Base-by-base conservation (phyloP, 35 echinoderm and acorn worm genomes). In the Nesometra sesokonis region DNA sequence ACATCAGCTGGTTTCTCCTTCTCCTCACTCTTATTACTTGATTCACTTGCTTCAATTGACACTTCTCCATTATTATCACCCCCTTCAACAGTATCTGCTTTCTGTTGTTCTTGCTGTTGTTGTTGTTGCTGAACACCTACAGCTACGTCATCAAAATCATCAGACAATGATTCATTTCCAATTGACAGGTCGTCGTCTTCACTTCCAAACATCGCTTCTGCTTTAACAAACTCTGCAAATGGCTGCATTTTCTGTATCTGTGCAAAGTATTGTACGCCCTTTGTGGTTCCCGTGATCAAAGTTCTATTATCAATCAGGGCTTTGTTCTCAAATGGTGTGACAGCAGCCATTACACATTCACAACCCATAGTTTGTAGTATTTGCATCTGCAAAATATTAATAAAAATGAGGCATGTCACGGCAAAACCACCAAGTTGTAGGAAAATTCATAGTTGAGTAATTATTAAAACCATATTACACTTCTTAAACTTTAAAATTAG, bases 181-280 rank as follows among this genome's bases (percentile, higher is more conserved):
- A 67, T 67, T 67, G 52, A 67, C 52, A 67, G 23, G 23, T 67
- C 52, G 23, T 67, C 52, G 21, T 67, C 52, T 2, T 67, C 52
- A 27, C 52, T 67, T 2, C 52, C 52, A 67, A 67, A 35, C 33
- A 83, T 39, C 0, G 34, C 81, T 30, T 30, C n/a, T 83, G 33
- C n/a, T 83, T 39, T 83, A 9, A 83, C 37, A 29, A 37, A 38
- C 35, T 83, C 81, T 38, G 81, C 34, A 11, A 83, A 37, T 13
- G 81, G 81, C 37, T 83, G 34, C 17, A 83, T 39, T 39, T 83
- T 38, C n/a, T 83, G 81, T 38, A 83, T 83, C 35, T 83, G 34
- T 27, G 81, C 81, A 39, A 83, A 83, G 30, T 83, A 83, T 5
- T 83, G 34, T 35, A 83, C 81, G 8, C 81, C 81, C 37, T 83